A percentile compares a stretch with the other conserved stretches of the same genome.
phyloP scores from a whole-genome alignment of 92 coral and sea anemone genomes.

The Zoanthus sociatus region DNA sequence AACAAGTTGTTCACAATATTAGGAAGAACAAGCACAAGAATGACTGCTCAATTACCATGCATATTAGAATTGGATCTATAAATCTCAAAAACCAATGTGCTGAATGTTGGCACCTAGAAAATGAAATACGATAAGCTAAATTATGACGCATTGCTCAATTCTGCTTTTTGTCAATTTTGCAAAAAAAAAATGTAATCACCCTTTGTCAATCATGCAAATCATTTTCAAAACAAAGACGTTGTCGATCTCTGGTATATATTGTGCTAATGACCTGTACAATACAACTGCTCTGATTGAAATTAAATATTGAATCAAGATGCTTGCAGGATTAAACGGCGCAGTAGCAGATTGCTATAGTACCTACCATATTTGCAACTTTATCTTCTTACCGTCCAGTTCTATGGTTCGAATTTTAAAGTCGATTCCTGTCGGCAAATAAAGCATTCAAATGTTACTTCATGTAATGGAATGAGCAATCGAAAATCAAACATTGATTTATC shows the following conservation, averaged over 20 bases:
- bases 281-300: neutral
- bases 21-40: neutral
- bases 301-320: constrained; percentile 15
- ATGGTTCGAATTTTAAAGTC: constrained; percentile 98
- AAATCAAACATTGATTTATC: constrained; percentile 22
- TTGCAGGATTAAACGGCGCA: neutral
- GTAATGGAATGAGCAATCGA: constrained; percentile 24
- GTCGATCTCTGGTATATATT: constrained; percentile 8
- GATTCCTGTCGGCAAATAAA: constrained; percentile 80
- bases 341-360: constrained; percentile 12
- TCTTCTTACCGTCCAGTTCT: constrained; percentile 97
- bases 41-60: neutral
- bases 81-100: neutral
- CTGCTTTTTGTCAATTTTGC: neutral
- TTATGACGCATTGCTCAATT: neutral
- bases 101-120: neutral
- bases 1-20: neutral
- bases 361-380: constrained; percentile 98
- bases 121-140: neutral
- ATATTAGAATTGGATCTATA: neutral
- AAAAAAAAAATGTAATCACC: neutral
- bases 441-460: constrained; percentile 3
- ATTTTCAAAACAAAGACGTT: neutral
- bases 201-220: neutral
- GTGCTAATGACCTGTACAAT: neutral